Base-by-base conservation (phyloP, 1,140 invertebrate species). In the Aphaenogaster ashmeadi region DNA sequence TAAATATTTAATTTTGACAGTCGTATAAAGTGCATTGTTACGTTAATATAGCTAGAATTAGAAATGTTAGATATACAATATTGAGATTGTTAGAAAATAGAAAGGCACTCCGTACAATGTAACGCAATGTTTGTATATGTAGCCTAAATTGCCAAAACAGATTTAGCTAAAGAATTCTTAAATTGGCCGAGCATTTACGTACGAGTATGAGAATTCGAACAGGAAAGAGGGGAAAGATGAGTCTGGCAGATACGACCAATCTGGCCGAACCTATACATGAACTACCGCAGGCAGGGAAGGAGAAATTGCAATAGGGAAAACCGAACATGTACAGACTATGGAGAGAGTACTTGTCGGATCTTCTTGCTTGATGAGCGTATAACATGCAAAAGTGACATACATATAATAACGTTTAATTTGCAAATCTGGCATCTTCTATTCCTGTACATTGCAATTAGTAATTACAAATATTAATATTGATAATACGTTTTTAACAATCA, bases 171-270 rank as follows among this genome's bases (percentile, higher is more conserved):
- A 67, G 50, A 72, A 86, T 91, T 83, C 81, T 88, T 93, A 93
- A 93, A 93, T 94, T 93, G 90, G 92, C 90, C 89, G 83, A 15
- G 50, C 13, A 52, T 33, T n/a, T 66, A 74, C 84, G 86, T 56
- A 54, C 79, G 89, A 85, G 91, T 92, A 89, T 93, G 93, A 93
- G 81, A 92, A 88, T 90, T 90, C 75, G 87, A 77, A 50, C 11
- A 67, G 36, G 18, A 41, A 18, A 21, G 44, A 78, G 52, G 54
- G 66, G 54, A 54, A 75, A 92, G 93, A 93, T 93, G 87, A 90
- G 89, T 71, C 85, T 87, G 87, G 90, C 87, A 93, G 93, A 94
- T 94, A 94, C 89, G 77, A 89, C 87, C 71, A 91, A 93, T 93
- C 86, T 80, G 75, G 75, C 72, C 67, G 41, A 64, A 88, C 83